Evolutionary conservation across 2,888 invertebrate genomes (phyloP).

Genomic region (Clepsis dumicolana): DNA sequence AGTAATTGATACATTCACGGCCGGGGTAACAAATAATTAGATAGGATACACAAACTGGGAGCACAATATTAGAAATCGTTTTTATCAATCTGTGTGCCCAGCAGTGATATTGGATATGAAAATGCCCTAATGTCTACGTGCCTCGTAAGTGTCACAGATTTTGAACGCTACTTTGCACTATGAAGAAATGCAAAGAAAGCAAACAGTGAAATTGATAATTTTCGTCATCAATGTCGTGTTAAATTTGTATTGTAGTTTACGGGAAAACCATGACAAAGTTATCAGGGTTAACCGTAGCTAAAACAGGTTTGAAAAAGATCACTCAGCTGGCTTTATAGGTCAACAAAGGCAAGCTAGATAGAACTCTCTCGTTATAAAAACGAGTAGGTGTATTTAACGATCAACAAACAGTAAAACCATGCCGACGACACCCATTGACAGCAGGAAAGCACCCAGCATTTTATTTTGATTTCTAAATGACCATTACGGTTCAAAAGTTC

Average conservation of each 20-base stretch:
- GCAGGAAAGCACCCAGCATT: slow-evolving; percentile 5
- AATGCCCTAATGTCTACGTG: too few relatives aligned
- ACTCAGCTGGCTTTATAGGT: not conserved
- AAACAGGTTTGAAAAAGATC: not conserved
- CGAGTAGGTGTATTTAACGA: slow-evolving; percentile 3
- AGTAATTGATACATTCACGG: not conserved
- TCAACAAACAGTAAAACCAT: not conserved
- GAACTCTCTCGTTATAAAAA: slow-evolving; percentile 3
- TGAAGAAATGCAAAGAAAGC: too few relatives aligned
- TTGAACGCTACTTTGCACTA: too few relatives aligned
- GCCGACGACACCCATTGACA: slow-evolving; percentile 6
- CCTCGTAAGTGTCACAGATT: too few relatives aligned
- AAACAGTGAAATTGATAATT: too few relatives aligned
- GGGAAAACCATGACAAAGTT: not conserved
- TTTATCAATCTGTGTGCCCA: too few relatives aligned
- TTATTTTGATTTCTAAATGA: slow-evolving; percentile 45
- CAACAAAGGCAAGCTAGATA: not conserved
- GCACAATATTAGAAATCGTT: too few relatives aligned
- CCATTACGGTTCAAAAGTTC: slow-evolving; percentile 60
- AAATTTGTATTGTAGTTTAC: not conserved
- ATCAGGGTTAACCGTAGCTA: not conserved
- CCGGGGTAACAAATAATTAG: not conserved
- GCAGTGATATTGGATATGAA: too few relatives aligned
- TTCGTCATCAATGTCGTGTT: too few relatives aligned
- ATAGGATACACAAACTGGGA: too few relatives aligned